Evolutionary conservation across 53 echinoderm and acorn worm genomes (phyloP).

Genomic region (Antedon mediterranea): DNA sequence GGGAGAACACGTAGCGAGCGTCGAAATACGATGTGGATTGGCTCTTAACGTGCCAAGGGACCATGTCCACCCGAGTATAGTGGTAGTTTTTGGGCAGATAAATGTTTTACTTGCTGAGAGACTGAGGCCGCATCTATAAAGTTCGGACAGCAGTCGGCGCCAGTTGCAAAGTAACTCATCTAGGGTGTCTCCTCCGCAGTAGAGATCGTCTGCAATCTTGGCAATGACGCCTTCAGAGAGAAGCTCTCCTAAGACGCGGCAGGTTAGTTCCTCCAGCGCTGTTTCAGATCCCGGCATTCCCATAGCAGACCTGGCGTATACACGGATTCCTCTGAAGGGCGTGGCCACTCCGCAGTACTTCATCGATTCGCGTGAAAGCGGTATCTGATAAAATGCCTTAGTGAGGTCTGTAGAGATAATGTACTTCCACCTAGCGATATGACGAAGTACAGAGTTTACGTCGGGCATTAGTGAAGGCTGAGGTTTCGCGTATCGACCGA

Average conservation of each 20-base stretch:
- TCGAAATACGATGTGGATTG: constrained; percentile 1
- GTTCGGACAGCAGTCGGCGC: constrained; percentile 9
- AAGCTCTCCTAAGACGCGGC: constrained; percentile 5
- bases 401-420: constrained; percentile 1
- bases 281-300: constrained; percentile 46
- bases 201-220: constrained; percentile 58
- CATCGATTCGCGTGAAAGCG: background rate
- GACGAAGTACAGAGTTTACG: constrained; percentile 20
- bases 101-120: no score
- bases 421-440: constrained; percentile 14
- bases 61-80: constrained; percentile 7
- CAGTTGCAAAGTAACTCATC: constrained; percentile 32
- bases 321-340: constrained; percentile 16
- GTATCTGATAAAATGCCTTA: constrained; percentile 3
- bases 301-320: constrained; percentile 26
- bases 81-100: no score
- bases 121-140: constrained; percentile 9
- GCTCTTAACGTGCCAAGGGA: background rate
- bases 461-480: constrained; percentile 24
- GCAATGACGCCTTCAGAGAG: constrained; percentile 2
- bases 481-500: constrained; percentile 11
- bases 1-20: background rate
- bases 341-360: constrained; percentile 8
- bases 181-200: constrained; percentile 32
- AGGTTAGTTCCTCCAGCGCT: constrained; percentile 40